Conservation (phyloP, 2,888 invertebrate species). For the Agrotis exclamationis region DNA sequence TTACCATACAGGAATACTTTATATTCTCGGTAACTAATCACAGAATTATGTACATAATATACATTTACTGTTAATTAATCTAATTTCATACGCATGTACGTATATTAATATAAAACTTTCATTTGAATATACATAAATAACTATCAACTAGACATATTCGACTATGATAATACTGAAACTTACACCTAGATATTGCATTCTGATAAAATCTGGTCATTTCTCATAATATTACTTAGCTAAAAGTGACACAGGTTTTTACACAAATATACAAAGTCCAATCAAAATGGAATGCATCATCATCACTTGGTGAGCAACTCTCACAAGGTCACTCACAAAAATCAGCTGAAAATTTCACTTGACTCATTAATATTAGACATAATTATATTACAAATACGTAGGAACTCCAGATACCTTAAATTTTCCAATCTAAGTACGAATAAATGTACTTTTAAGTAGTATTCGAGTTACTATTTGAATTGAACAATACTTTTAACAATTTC, state of each 20-base stretch:
- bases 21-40: conserved; percentile 69
- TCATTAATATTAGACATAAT: conserved; percentile 66
- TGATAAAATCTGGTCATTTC: conserved; percentile 90
- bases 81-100: conserved; percentile 67
- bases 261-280: conserved; percentile 82
- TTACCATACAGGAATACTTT: conserved; percentile 39
- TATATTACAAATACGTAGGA: conserved; percentile 84
- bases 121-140: conserved; percentile 88
- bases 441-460: conserved; percentile 76
- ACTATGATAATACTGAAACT: conserved; percentile 89
- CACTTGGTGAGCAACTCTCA: conserved; percentile 54
- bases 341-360: conserved; percentile 51
- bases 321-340: conserved; percentile 35
- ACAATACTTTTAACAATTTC: conserved; percentile 69
- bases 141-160: conserved; percentile 85
- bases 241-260: conserved; percentile 83
- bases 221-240: conserved; percentile 83
- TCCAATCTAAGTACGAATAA: conserved; percentile 67
- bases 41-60: conserved; percentile 83
- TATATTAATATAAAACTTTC: conserved; percentile 81
- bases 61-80: conserved; percentile 71
- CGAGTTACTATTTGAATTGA: conserved; percentile 78
- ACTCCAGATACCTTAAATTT: conserved; percentile 83
- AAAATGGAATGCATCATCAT: conserved; percentile 80
- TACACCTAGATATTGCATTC: conserved; percentile 90